phyloP scores from a whole-genome alignment of 30 jellyfish, hydroid and myxozoan genomes.

The Catostylus mosaicus region DNA sequence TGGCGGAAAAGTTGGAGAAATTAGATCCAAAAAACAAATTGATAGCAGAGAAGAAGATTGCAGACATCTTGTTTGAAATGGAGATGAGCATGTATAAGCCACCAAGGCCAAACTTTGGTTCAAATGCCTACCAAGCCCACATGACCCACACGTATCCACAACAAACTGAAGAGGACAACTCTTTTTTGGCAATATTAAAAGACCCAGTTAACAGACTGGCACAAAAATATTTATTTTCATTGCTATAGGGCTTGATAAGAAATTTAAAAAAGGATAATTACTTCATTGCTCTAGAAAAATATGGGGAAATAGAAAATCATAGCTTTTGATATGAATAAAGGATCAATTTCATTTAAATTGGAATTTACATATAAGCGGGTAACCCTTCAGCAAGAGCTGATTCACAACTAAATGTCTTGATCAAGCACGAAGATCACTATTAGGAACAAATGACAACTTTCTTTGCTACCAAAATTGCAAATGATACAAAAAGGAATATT shows the following conservation, averaged over 20 bases:
- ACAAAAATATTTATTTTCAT: too few relatives aligned
- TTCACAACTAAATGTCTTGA: too few relatives aligned
- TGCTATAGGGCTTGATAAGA: too few relatives aligned
- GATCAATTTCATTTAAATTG: too few relatives aligned
- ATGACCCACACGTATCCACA: not conserved
- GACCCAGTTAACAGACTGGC: not conserved
- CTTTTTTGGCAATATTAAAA: not conserved
- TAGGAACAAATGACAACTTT: not conserved
- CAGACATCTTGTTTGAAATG: constrained; percentile 35
- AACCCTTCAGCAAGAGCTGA: too few relatives aligned
- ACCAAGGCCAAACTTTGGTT: not conserved
- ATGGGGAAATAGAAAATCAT: too few relatives aligned
- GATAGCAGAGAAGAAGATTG: constrained; percentile 23
- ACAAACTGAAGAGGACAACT: not conserved
- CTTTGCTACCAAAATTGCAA: too few relatives aligned
- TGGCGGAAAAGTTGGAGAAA: constrained; percentile 27
- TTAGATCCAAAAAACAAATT: constrained; percentile 10
- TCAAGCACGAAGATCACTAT: not conserved
- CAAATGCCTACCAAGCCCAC: not conserved
- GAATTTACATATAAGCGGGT: too few relatives aligned
- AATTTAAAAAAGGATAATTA: too few relatives aligned
- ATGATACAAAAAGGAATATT: not conserved
- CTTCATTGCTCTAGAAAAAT: too few relatives aligned
- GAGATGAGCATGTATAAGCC: not conserved
- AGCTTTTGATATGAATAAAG: too few relatives aligned